Percentiles rank a stretch among this genome's conserved stretches.
Conservation (phyloP, 2,113 vertebrate genomes). For the Petroica traversi region DNA sequence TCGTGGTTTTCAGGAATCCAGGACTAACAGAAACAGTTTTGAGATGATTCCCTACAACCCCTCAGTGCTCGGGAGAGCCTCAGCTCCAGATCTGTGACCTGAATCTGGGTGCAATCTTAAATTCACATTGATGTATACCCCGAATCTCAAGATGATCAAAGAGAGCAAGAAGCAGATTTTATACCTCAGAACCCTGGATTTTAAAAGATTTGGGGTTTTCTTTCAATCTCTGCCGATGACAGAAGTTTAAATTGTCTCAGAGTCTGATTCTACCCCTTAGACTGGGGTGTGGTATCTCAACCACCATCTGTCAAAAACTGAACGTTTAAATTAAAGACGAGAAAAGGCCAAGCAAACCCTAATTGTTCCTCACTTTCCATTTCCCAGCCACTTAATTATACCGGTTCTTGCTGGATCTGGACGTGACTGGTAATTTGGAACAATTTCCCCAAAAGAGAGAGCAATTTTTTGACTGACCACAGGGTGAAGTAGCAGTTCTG, state of each 20-base stretch:
- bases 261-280: neutral
- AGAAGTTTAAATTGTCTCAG: neutral
- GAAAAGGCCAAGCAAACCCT: slow-evolving; percentile 19
- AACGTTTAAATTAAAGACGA: neutral
- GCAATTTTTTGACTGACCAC: slow-evolving; percentile 20
- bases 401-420: neutral
- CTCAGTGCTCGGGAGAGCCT: neutral
- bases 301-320: neutral
- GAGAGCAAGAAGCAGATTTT: neutral
- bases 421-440: neutral
- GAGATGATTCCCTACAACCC: neutral
- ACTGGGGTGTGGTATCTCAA: neutral
- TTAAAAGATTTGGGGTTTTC: neutral
- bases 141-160: neutral
- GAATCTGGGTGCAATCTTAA: neutral
- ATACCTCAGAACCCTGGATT: neutral
- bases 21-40: neutral
- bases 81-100: neutral
- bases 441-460: neutral
- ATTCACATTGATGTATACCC: neutral
- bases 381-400: neutral
- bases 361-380: slow-evolving; percentile 30
- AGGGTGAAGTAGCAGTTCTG: neutral
- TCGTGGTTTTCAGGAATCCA: neutral
- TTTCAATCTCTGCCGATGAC: neutral